Percentiles rank a stretch among this genome's conserved stretches.
These are phyloP conservation scores for Nothura maculosa DNA, from an alignment of 2,797 vertebrate genomes.

Conservation along the genomic window DNA sequence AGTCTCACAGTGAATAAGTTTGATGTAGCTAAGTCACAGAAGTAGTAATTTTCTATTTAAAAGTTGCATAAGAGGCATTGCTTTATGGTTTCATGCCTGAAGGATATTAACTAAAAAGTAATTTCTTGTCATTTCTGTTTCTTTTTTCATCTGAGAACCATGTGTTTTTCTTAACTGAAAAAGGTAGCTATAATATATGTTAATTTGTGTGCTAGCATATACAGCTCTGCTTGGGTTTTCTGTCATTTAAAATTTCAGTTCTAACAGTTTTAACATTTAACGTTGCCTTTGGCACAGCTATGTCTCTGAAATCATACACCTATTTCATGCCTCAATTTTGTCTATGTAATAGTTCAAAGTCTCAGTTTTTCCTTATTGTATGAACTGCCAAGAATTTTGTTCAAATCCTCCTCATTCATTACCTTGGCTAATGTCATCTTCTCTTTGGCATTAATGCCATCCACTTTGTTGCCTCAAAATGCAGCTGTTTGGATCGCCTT, in stretches of 20 bases:
- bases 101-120: neutral
- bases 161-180: neutral
- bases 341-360: neutral
- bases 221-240: neutral
- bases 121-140: neutral
- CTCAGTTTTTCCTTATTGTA: neutral
- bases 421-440: neutral
- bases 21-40: neutral
- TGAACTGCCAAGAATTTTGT: neutral
- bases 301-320: neutral
- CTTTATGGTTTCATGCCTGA: neutral
- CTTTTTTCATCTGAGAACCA: neutral
- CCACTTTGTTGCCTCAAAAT: neutral
- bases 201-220: neutral
- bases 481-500: neutral
- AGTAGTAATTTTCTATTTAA: neutral
- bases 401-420: neutral
- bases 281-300: neutral
- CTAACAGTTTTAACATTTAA: neutral
- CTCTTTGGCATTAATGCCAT: neutral
- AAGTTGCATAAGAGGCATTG: neutral
- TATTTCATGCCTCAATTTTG: neutral
- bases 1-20: neutral
- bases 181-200: neutral
- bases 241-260: neutral